Evolutionary conservation across 2,888 invertebrate species (phyloP), one percentile per base, ranked within the genome.

Genomic region (Leptogaster cylindrica): DNA sequence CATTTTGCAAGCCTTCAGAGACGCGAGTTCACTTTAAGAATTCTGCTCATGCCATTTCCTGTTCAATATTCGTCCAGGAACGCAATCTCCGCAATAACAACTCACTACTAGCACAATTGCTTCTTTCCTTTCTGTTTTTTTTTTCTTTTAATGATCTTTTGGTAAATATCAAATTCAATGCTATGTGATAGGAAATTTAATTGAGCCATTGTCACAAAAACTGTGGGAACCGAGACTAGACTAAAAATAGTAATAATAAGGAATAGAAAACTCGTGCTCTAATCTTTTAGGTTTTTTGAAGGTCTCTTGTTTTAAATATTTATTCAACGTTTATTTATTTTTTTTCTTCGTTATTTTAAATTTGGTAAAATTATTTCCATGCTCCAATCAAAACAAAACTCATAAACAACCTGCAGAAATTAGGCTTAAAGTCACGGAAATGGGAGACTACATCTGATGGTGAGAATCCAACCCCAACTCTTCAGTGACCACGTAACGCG

Each of bases 41-140:
- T 64, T 46, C 63, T 31, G 7, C 23, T 18, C 63, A 48, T 31
- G 63, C 31, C 12, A 48, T 64, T 64, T 64, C 63, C 63, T 64
- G 63, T 64, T 64, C 48, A 23, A 48, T 33, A 23, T 55, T 36
- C 36, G 55, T 44, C 23, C 41, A 14, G 23, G 41, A 25, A 23
- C 23, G 58, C 58, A 58, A 58, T 25, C 25, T 23, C 23, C 23
- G 36, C 41, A 41, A 39, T 23, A 58, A 39, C 31, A 52, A 27
- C 18, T 14, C 16, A 52, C 16, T n/a, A 50, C 14, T 50, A 52
- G 33, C 7, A 14, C 27, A 18, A 16, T 8, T 18, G 33, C 39
- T 52, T 52, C 52, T 36, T 55, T 55, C 55, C 55, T 55, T 55
- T 52, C n/a, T n/a, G n/a, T 55, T 18, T 31, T 36, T 36, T 36